A percentile compares a stretch with the other conserved stretches of the same genome.
Evolutionary conservation across 2,797 vertebrate species (phyloP).

Genomic region (Champsocephalus gunnari): DNA sequence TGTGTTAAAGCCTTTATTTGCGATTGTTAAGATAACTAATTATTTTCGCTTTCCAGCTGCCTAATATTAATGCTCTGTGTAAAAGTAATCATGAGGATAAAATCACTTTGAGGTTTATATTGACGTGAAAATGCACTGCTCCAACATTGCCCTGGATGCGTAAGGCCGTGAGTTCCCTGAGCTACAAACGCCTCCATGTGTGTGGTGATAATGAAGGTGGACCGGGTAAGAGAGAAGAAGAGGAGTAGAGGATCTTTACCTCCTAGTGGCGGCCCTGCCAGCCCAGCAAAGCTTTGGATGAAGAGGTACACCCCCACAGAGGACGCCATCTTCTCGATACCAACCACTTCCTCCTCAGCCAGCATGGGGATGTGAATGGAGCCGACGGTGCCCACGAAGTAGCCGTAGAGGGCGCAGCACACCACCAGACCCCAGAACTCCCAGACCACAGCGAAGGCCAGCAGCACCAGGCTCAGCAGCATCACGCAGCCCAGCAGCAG

Average conservation of each 20-base stretch:
- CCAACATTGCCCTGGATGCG: too few relatives aligned
- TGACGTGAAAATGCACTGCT: too few relatives aligned
- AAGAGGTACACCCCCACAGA: slow-evolving; percentile 93
- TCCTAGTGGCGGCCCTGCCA: slow-evolving; percentile 94
- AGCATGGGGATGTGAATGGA: slow-evolving; percentile 95
- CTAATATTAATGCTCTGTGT: too few relatives aligned
- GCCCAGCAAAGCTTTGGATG: slow-evolving; percentile 94
- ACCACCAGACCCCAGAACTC: slow-evolving; percentile 91
- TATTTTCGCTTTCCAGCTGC: too few relatives aligned
- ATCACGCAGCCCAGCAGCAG: slow-evolving; percentile 90
- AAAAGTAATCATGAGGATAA: too few relatives aligned
- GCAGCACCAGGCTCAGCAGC: slow-evolving; percentile 86
- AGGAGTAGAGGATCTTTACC: slow-evolving; percentile 78
- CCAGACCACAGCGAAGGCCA: slow-evolving; percentile 88
- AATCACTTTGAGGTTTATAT: too few relatives aligned
- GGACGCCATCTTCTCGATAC: slow-evolving; percentile 91
- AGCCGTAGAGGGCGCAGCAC: slow-evolving; percentile 92
- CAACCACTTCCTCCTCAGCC: slow-evolving; percentile 93
- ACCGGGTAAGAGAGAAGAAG: background rate
- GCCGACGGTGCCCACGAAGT: slow-evolving; percentile 90
- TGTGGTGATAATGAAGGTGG: too few relatives aligned
- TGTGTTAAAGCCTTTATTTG: too few relatives aligned
- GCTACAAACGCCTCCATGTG: too few relatives aligned
- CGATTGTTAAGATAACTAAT: too few relatives aligned
- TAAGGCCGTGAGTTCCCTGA: too few relatives aligned